These are phyloP conservation scores for Neuroterus valhalla DNA, from an alignment of 1,140 invertebrate species.

Conservation along the genomic window DNA sequence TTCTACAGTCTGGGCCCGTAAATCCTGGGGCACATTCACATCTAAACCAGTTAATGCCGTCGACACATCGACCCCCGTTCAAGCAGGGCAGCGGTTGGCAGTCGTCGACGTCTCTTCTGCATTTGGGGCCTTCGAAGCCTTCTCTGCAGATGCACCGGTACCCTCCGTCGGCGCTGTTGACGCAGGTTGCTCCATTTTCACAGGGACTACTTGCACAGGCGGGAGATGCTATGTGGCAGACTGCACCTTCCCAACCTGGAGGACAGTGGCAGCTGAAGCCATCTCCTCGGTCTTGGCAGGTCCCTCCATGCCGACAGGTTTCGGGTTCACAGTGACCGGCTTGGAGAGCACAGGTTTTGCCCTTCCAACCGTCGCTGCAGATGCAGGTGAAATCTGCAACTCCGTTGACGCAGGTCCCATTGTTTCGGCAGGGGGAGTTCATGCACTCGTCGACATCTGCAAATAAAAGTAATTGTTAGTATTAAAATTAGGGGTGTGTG, in stretches of 20 bases:
- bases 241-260: constrained; percentile 79
- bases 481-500: background rate
- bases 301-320: constrained; percentile 80
- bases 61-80: constrained; percentile 86
- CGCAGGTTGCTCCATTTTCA: constrained; percentile 85
- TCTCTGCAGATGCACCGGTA: constrained; percentile 83
- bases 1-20: constrained; percentile 82
- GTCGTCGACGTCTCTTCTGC: constrained; percentile 81
- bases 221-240: constrained; percentile 83
- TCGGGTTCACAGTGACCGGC: constrained; percentile 80
- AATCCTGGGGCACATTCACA: constrained; percentile 86
- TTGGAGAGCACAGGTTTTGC: constrained; percentile 82
- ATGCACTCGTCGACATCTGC: constrained; percentile 89
- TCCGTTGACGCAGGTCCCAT: constrained; percentile 84
- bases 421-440: constrained; percentile 84
- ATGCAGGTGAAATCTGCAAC: constrained; percentile 85
- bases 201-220: constrained; percentile 84
- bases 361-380: constrained; percentile 87
- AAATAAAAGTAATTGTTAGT: constrained; percentile 45
- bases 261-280: constrained; percentile 80
- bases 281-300: constrained; percentile 80
- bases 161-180: constrained; percentile 81
- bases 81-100: constrained; percentile 81
- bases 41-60: constrained; percentile 86
- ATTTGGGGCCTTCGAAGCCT: constrained; percentile 80